Evolutionary conservation across 2,797 vertebrate species (phyloP).

Genomic region (Platyrinchus mystaceus): DNA sequence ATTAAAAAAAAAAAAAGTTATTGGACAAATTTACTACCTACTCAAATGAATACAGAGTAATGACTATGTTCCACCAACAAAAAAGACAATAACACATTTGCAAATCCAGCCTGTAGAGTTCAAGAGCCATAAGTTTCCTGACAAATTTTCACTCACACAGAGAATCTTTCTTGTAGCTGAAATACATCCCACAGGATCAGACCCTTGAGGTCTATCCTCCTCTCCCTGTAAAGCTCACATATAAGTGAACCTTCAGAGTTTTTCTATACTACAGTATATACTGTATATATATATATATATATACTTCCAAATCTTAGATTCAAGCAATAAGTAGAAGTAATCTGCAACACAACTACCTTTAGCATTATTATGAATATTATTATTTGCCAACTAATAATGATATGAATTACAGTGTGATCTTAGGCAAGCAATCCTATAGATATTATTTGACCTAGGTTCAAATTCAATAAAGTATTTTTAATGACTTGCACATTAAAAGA

Average conservation of each 20-base stretch:
- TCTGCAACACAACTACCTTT: background rate
- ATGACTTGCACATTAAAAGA: background rate
- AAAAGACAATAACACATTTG: background rate
- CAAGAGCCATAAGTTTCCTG: background rate
- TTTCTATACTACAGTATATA: background rate
- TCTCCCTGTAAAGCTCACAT: background rate
- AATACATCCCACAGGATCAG: background rate
- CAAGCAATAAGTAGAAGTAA: background rate
- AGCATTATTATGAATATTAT: background rate
- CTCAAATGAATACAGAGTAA: background rate
- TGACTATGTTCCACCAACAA: accelerated
- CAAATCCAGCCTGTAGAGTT: background rate
- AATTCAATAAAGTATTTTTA: background rate
- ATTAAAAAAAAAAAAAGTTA: background rate
- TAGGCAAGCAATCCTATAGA: background rate
- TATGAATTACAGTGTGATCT: background rate
- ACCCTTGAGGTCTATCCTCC: background rate
- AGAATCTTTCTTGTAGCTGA: background rate
- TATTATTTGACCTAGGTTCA: background rate
- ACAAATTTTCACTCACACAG: background rate
- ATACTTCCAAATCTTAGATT: background rate
- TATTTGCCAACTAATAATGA: background rate
- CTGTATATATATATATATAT: too few relatives aligned
- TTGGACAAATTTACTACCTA: background rate
- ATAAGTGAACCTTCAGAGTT: background rate